phyloP scores from a whole-genome alignment of 2,113 vertebrate genomes.

The Abramis brama region DNA sequence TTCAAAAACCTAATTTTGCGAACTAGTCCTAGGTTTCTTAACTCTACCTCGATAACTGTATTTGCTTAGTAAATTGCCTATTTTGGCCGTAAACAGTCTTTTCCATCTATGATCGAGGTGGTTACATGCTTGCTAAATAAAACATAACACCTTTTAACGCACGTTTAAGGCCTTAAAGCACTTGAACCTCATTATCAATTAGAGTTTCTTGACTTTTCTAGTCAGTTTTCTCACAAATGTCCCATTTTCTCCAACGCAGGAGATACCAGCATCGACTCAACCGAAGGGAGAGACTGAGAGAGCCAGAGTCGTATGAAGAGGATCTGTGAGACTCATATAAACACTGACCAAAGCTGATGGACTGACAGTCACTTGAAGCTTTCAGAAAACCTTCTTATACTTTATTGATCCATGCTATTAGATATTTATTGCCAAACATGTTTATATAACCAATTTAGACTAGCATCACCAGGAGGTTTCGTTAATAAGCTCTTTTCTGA shows the following conservation, averaged over 20 bases:
- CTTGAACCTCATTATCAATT: too few species aligned
- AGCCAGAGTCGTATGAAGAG: slow-evolving; percentile 60
- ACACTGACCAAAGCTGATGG: slow-evolving; percentile 55
- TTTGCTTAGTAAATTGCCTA: too few species aligned
- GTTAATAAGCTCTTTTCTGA: background rate
- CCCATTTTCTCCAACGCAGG: slow-evolving; percentile 59
- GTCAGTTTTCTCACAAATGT: slow-evolving; percentile 22
- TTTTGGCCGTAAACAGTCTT: too few species aligned
- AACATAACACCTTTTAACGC: background rate
- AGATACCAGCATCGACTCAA: slow-evolving; percentile 41
- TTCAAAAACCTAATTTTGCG: too few species aligned
- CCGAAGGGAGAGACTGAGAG: slow-evolving; percentile 67
- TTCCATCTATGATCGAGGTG: too few species aligned
- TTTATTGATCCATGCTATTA: background rate
- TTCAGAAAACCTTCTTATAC: background rate
- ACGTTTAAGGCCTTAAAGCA: background rate
- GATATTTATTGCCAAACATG: background rate
- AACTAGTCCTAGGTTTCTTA: too few species aligned
- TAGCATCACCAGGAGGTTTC: background rate
- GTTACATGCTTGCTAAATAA: too few species aligned
- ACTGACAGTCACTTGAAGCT: slow-evolving; percentile 26
- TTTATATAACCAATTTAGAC: background rate
- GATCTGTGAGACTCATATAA: slow-evolving; percentile 50
- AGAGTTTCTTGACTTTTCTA: background rate
- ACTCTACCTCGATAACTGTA: too few species aligned